Conservation (phyloP, 2,797 vertebrate genomes). For the Eulemur rubriventer region DNA sequence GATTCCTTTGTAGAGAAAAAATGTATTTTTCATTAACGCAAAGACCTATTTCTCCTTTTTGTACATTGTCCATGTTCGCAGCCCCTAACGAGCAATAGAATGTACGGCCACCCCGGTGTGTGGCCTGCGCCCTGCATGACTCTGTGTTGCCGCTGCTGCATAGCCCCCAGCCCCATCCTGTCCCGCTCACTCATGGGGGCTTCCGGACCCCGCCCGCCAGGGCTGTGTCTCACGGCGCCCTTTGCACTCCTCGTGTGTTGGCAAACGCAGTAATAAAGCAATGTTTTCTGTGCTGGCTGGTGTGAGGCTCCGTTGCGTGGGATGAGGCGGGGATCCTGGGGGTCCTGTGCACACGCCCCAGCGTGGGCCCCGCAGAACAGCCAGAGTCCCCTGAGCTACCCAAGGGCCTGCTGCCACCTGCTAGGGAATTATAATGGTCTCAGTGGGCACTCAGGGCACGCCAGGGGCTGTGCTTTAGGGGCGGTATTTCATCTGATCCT, state of each 20-base stretch:
- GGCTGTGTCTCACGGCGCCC: slow-evolving; percentile 82
- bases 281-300: slow-evolving; percentile 93
- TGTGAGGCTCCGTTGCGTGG: slow-evolving; percentile 45
- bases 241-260: slow-evolving; percentile 92
- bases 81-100: slow-evolving; percentile 98
- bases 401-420: background rate
- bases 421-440: rapidly evolving
- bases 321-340: background rate
- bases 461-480: background rate
- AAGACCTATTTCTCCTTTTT: slow-evolving; percentile 99
- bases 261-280: slow-evolving; percentile 99
- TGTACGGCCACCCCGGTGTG: slow-evolving; percentile 88
- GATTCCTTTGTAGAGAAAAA: slow-evolving; percentile 99
- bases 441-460: rapidly evolving
- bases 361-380: too few species aligned
- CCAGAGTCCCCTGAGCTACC: background rate
- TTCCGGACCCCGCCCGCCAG: slow-evolving; percentile 65
- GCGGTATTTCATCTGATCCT: background rate
- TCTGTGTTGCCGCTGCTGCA: slow-evolving; percentile 93
- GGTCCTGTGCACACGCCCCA: background rate
- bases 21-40: slow-evolving; percentile 99
- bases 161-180: slow-evolving; percentile 86
- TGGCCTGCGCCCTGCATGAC: slow-evolving; percentile 97
- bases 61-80: slow-evolving; percentile 98
- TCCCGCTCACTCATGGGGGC: slow-evolving; percentile 81